A percentile compares a stretch with the other conserved stretches of the same genome.
Conservation (phyloP, 2,888 invertebrate species). For the Atrina japonica region DNA sequence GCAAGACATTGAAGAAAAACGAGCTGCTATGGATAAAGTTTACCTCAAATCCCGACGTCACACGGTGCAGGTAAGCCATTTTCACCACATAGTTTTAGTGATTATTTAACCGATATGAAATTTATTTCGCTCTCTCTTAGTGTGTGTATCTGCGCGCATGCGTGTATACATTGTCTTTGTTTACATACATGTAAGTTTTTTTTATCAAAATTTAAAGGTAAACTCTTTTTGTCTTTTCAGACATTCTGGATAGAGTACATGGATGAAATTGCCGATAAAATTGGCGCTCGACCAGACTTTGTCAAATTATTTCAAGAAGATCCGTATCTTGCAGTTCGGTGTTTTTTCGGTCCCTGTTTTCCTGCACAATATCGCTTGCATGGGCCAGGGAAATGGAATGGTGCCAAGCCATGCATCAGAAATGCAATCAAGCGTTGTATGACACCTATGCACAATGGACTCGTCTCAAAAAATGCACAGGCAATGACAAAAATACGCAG, state of each 20-base stretch:
- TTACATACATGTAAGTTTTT: too few relatives aligned
- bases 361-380: slow-evolving; percentile 76
- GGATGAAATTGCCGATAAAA: slow-evolving; percentile 74
- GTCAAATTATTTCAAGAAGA: slow-evolving; percentile 59
- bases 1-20: slow-evolving; percentile 62
- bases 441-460: slow-evolving; percentile 48
- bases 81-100: too few relatives aligned
- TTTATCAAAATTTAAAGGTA: too few relatives aligned
- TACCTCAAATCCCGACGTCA: slow-evolving; percentile 71
- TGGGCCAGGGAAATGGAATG: slow-evolving; percentile 71
- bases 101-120: too few relatives aligned
- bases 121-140: too few relatives aligned
- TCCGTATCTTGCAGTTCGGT: slow-evolving; percentile 69
- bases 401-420: slow-evolving; percentile 61
- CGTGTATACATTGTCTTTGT: too few relatives aligned
- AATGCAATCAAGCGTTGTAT: slow-evolving; percentile 48
- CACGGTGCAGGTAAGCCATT: slow-evolving; percentile 66
- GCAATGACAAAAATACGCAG: background rate
- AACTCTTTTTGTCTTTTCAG: slow-evolving; percentile 55
- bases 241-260: slow-evolving; percentile 78
- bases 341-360: slow-evolving; percentile 75
- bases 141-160: too few relatives aligned
- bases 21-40: slow-evolving; percentile 53
- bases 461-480: slow-evolving; percentile 50
- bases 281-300: slow-evolving; percentile 73